Base-by-base conservation (phyloP, 2,797 vertebrate species). In the Streptopelia turtur region DNA sequence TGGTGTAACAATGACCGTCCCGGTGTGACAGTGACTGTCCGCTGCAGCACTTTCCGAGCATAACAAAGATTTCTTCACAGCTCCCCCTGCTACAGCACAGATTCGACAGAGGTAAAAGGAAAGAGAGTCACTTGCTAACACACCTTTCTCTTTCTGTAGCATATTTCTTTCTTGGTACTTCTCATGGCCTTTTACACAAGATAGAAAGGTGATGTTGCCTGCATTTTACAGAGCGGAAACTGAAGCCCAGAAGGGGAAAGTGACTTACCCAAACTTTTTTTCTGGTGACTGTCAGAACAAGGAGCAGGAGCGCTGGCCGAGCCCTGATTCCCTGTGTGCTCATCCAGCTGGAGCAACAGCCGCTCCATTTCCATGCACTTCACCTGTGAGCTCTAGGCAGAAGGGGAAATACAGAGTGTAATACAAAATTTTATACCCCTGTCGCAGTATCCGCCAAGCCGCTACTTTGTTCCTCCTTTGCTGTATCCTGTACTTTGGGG, bases 31-130 rank as follows among this genome's bases (percentile, higher is more conserved):
- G 95, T 91, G 94, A 80, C 93, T 92, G 94, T 76, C 82, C 27
- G 63, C 97, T 95, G 96, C 69, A 37, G 93, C 91, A 18, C 96
- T 97, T 95, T 94, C 93, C 69, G 94, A 87, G 96, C 95, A 80
- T 96, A 94, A 94, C 97, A 97, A 95, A 97, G 96, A 93, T 96
- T 86, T 94, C 96, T 96, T 96, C 97, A 59, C 93, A 95, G 97
- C 96, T 94, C 94, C 84, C 71, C 37, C 69, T 0, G 6, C 61
- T 78, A 18, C 6, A n/a, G 81, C 11, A 20, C 47, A 5, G 89
- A 6, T 66, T 4, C 82, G 66, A 87, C 89, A 89, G 69, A 93
- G 80, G 59, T 77, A 33, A 28, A 71, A 84, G 91, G 70, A 84
- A 57, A 16, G 53, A 16, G 53, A 84, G 47, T 20, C 85, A 11